Percentiles rank a stretch among this genome's conserved stretches.
Evolutionary conservation across 2,797 vertebrate species (phyloP).

Genomic region (Pseudomugil gertrudae): DNA sequence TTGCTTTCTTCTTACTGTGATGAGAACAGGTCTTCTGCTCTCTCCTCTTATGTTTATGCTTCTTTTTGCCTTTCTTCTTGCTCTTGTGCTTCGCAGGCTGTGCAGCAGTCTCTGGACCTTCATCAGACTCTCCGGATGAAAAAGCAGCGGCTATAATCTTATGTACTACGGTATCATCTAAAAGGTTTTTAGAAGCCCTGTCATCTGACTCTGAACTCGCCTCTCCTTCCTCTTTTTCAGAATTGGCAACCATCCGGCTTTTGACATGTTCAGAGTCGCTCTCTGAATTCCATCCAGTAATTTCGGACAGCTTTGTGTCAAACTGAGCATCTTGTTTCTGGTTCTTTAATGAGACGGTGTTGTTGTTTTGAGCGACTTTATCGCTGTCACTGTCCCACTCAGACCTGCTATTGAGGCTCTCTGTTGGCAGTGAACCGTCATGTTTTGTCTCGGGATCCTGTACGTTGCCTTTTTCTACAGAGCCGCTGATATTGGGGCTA

Average conservation of each 20-base stretch:
- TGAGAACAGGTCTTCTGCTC: constrained; percentile 71
- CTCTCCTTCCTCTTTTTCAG: constrained; percentile 95
- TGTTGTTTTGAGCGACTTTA: constrained; percentile 70
- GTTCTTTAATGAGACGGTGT: constrained; percentile 21
- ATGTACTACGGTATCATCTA: constrained; percentile 2
- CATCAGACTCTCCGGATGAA: constrained; percentile 55
- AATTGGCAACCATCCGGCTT: constrained; percentile 68
- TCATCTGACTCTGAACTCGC: constrained; percentile 91
- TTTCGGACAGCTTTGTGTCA: constrained; percentile 47
- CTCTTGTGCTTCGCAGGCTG: constrained; percentile 71
- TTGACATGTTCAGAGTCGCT: constrained; percentile 84
- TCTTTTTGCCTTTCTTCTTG: constrained; percentile 86
- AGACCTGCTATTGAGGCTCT: constrained; percentile 69
- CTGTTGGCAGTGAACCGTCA: constrained; percentile 53
- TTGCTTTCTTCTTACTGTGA: constrained; percentile 85
- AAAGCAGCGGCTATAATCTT: constrained; percentile 10
- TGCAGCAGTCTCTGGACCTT: constrained; percentile 63
- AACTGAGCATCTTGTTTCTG: constrained; percentile 66
- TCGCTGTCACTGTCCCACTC: constrained; percentile 82
- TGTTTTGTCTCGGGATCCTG: constrained; percentile 61
- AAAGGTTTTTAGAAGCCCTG: constrained; percentile 73
- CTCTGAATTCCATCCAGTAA: constrained; percentile 89
- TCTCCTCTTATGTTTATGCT: constrained; percentile 85
- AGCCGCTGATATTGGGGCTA: constrained; percentile 47
- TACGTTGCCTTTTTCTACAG: constrained; percentile 52